These are phyloP conservation scores for Urocitellus parryii DNA, from an alignment of 2,113 vertebrate species.

Conservation along the genomic window DNA sequence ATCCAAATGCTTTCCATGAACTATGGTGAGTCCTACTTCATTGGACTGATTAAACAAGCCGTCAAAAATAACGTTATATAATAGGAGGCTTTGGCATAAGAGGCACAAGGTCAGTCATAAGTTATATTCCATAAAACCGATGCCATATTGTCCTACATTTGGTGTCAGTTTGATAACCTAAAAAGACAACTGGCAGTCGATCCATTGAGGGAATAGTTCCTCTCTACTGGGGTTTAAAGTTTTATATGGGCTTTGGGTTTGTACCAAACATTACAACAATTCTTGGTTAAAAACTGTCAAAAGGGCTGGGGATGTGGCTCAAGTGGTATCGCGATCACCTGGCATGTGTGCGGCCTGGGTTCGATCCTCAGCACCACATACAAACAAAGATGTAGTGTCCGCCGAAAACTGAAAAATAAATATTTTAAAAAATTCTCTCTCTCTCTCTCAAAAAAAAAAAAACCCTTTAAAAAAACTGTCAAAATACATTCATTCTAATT, in stretches of 20 bases:
- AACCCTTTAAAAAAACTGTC: slow-evolving; percentile 35
- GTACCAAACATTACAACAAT: background rate
- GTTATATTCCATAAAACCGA: background rate
- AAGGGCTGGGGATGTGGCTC: background rate
- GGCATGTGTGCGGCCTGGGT: too few species aligned
- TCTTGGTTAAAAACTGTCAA: slow-evolving; percentile 60
- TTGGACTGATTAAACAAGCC: background rate
- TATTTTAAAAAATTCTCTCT: too few species aligned
- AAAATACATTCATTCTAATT: slow-evolving; percentile 56
- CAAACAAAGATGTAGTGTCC: too few species aligned
- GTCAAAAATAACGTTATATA: background rate
- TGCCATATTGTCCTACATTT: background rate
- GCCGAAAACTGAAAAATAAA: too few species aligned
- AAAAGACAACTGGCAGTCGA: background rate
- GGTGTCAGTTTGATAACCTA: background rate
- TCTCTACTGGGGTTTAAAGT: background rate
- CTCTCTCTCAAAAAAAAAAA: too few species aligned
- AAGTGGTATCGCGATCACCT: too few species aligned
- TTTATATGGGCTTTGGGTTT: background rate
- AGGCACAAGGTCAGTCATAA: background rate
- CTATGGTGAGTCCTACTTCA: background rate
- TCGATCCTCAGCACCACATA: too few species aligned
- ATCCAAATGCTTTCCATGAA: background rate
- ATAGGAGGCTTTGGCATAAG: background rate
- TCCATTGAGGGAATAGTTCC: slow-evolving; percentile 15